Conservation (phyloP, 2,113 vertebrate species). For the Cygnus buccinator region DNA sequence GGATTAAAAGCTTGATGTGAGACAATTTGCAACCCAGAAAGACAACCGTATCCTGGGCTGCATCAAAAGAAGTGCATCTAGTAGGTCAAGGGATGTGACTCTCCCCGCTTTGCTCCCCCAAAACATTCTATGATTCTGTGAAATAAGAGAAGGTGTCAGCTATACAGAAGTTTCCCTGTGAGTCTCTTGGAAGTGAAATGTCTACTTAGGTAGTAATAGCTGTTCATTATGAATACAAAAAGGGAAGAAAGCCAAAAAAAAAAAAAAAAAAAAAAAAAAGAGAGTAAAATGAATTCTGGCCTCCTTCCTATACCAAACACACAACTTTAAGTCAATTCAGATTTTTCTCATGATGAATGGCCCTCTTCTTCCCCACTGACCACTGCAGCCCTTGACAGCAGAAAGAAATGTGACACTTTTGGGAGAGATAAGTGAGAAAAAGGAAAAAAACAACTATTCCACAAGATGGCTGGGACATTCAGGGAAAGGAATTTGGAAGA, state of each 20-base stretch:
- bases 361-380: not conserved
- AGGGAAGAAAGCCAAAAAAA: not conserved
- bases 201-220: not conserved
- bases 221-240: not conserved
- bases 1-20: too few relatives aligned
- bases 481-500: not conserved
- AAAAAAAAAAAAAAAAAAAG: too few relatives aligned
- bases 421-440: not conserved
- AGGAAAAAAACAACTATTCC: not conserved
- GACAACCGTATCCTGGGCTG: too few relatives aligned
- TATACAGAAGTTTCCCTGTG: not conserved
- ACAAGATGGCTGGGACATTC: not conserved
- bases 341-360: not conserved
- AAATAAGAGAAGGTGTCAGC: not conserved
- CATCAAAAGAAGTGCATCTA: too few relatives aligned
- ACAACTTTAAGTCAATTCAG: not conserved
- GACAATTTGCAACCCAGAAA: too few relatives aligned
- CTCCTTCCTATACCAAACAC: not conserved
- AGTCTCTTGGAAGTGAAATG: not conserved
- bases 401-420: accelerated
- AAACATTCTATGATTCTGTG: not conserved
- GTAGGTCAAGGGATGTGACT: too few relatives aligned
- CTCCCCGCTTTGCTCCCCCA: too few relatives aligned
- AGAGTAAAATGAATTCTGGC: not conserved
- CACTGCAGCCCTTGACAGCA: not conserved